phyloP scores from a whole-genome alignment of 2,888 invertebrate species.

The Orchesella flavescens region DNA sequence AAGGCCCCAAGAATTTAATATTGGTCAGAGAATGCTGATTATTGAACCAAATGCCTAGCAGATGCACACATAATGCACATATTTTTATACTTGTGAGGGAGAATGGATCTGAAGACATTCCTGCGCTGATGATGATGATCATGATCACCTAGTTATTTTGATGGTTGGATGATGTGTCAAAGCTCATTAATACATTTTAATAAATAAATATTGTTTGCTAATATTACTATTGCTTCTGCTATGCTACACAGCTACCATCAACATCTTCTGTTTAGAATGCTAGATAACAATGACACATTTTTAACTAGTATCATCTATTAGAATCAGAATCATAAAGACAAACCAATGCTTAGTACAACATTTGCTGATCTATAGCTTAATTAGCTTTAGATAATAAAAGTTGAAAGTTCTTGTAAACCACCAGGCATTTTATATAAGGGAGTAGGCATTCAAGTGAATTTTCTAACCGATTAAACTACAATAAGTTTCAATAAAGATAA shows the following conservation, averaged over 20 bases:
- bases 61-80: neutral
- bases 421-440: no score
- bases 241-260: neutral
- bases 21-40: neutral
- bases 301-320: neutral
- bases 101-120: neutral
- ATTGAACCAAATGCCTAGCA: no score
- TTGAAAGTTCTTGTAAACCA: no score
- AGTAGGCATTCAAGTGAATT: no score
- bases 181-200: slow-evolving; percentile 17
- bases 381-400: no score
- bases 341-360: neutral
- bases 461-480: no score
- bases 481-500: no score
- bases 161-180: slow-evolving; percentile 30
- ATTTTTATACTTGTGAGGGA: neutral
- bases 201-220: slow-evolving; percentile 5
- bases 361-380: no score
- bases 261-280: neutral
- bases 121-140: neutral
- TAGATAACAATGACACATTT: slow-evolving; percentile 2
- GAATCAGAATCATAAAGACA: neutral
- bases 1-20: neutral
- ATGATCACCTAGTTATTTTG: neutral
- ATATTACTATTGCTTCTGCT: neutral